Conservation (phyloP, 2,797 vertebrate genomes). For the Corythornis leucogaster region DNA sequence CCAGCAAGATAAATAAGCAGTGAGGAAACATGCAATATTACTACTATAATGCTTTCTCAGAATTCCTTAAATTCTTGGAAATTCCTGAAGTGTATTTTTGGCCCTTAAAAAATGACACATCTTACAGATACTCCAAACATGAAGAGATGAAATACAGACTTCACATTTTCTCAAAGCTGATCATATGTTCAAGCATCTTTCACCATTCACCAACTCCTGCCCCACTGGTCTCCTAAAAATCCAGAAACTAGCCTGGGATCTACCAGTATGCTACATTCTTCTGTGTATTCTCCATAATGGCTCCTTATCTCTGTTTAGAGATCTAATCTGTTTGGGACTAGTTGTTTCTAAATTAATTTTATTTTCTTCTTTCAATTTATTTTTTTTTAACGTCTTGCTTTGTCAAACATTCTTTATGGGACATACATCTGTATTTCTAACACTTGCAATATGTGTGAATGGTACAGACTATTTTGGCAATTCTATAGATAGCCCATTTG, state of each 20-base stretch:
- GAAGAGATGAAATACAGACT: neutral
- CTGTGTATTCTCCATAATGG: neutral
- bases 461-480: neutral
- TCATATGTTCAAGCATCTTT: neutral
- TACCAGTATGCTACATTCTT: neutral
- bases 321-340: neutral
- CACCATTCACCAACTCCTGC: neutral
- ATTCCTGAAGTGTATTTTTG: neutral
- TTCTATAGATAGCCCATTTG: neutral
- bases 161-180: neutral
- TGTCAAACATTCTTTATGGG: neutral
- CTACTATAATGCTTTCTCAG: neutral
- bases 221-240: neutral
- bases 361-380: neutral
- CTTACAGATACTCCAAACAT: neutral
- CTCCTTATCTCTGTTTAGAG: neutral
- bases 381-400: neutral
- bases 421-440: neutral
- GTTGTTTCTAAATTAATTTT: neutral
- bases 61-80: neutral
- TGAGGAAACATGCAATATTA: neutral
- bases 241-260: neutral
- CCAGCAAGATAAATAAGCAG: neutral
- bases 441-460: neutral
- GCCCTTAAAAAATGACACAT: neutral